A percentile compares a stretch with the other conserved stretches of the same genome.
phyloP scores from a whole-genome alignment of 2,797 vertebrate species.

The Leptoclinus maculatus region DNA sequence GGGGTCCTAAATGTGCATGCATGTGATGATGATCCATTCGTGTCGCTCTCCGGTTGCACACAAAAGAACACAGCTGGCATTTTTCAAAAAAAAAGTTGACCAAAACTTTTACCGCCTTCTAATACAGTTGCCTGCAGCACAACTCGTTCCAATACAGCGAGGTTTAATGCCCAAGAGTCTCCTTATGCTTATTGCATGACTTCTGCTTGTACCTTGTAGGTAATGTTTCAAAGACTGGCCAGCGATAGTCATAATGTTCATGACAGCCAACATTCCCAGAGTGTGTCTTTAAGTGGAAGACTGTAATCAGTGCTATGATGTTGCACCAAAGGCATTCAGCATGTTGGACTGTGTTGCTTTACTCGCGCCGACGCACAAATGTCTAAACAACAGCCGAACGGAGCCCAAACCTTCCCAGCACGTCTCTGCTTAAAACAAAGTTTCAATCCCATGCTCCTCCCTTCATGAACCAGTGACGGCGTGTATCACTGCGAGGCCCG shows the following conservation, averaged over 20 bases:
- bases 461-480: background rate
- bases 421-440: background rate
- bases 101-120: background rate
- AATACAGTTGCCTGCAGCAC: background rate
- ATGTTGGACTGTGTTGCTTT: slow-evolving; percentile 34
- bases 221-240: slow-evolving; percentile 14
- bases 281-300: slow-evolving; percentile 35
- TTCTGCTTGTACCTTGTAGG: background rate
- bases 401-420: background rate
- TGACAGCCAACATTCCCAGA: slow-evolving; percentile 37
- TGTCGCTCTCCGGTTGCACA: slow-evolving; percentile 7
- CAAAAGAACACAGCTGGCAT: slow-evolving; percentile 7
- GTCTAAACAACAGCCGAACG: slow-evolving; percentile 10
- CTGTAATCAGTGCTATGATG: slow-evolving; percentile 61
- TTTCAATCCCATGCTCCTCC: background rate
- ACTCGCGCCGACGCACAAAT: slow-evolving; percentile 36
- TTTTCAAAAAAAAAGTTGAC: slow-evolving; percentile 6
- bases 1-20: slow-evolving; percentile 11
- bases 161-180: background rate
- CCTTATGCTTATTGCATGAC: background rate
- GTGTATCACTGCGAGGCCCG: background rate
- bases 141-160: too few species aligned
- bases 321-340: slow-evolving; percentile 58
- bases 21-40: slow-evolving; percentile 13
- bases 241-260: slow-evolving; percentile 21